A percentile compares a stretch with the other conserved stretches of the same genome.
These are phyloP conservation scores for Atractosteus spatula DNA, from an alignment of 2,113 vertebrate species.

Conservation along the genomic window DNA sequence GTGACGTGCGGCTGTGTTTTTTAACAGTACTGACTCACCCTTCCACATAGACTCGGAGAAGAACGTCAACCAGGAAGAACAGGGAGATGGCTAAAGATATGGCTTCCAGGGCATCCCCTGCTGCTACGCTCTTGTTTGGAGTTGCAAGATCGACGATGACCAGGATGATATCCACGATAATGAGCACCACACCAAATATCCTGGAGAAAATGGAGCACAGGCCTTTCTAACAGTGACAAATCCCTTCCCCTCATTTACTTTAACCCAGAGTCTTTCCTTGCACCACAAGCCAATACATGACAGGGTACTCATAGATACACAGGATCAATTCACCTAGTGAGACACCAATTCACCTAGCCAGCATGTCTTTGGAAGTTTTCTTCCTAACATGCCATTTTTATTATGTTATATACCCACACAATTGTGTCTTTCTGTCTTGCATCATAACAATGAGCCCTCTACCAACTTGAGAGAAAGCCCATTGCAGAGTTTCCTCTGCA, in stretches of 20 bases:
- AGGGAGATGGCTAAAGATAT: conserved; percentile 81
- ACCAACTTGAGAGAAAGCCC: too few relatives aligned
- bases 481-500: too few relatives aligned
- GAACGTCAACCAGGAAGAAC: conserved; percentile 84
- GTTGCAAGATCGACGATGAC: conserved; percentile 71
- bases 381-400: too few relatives aligned
- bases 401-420: too few relatives aligned
- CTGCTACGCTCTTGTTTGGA: conserved; percentile 19
- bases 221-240: not conserved
- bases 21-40: conserved; percentile 68
- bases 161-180: conserved; percentile 78
- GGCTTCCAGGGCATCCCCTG: conserved; percentile 51
- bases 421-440: too few relatives aligned
- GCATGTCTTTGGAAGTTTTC: too few relatives aligned
- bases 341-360: not conserved
- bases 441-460: too few relatives aligned
- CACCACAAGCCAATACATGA: too few relatives aligned
- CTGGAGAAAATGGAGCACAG: conserved; percentile 53
- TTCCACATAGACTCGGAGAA: conserved; percentile 81
- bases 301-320: too few relatives aligned
- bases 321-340: not conserved
- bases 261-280: too few relatives aligned
- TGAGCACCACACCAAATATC: conserved; percentile 81
- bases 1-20: too few relatives aligned
- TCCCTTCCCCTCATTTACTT: not conserved